Base-by-base conservation (phyloP, 2,113 vertebrate genomes). In the Ailuropoda melanoleuca region DNA sequence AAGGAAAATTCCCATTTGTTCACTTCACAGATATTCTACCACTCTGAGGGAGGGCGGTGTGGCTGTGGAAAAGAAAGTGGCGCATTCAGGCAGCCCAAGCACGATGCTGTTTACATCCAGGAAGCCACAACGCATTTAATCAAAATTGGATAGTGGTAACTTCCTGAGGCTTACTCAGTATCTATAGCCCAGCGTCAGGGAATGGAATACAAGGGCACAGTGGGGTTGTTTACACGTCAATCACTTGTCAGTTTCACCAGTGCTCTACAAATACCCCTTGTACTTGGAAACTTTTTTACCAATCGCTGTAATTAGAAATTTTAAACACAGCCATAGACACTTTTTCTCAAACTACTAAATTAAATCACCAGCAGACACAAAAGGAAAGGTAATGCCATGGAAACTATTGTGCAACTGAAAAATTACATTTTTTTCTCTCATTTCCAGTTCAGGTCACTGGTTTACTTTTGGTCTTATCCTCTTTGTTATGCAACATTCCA, bases 161-260 rank as follows among this genome's bases (percentile, higher is more conserved):
- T 98, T 98, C 98, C 97, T 96, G 92, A 97, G 88, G 97, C 89
- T 98, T 97, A 87, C 74, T 84, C 78, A 66, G 95, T 70, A 96
- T 97, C 95, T 94, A 56, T 8, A 98, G 95, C 80, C 97, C 19
- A 97, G 93, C 93, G 88, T 93, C 96, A 88, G 90, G 96, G 95
- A 94, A 95, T 2, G 95, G 93, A 94, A 97, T 98, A 98, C 97
- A 91, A 98, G 98, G 98, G 97, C 96, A 98, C 95, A 90, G 91
- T n/a, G 72, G 93, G 97, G 97, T 89, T 99, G 98, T 99, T 99
- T 98, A 98, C 97, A 77, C 98, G 98, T 97, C 99, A 98, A 97
- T 99, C 99, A 99, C 83, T 93, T 98, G 98, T 98, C 98, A 98
- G 55, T 98, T 97, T 96, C 96, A 21, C 66, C 60, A 93, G 94